Evolutionary conservation across 2,888 invertebrate genomes (phyloP).

Genomic region (Antheraea yamamai): DNA sequence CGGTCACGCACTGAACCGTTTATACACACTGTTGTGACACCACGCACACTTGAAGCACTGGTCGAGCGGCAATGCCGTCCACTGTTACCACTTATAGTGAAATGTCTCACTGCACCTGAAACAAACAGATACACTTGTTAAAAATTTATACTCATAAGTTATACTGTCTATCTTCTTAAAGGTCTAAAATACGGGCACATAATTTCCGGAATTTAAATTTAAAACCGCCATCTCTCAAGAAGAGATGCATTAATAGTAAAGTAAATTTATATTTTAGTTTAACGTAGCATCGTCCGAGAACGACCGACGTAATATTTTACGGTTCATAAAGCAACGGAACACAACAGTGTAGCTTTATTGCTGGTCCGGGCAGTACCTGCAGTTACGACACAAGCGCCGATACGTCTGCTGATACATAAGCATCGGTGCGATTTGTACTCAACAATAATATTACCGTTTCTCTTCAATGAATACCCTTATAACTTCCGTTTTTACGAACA

Average conservation of each 20-base stretch:
- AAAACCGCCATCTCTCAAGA: conserved; percentile 17
- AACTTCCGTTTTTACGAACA: neutral
- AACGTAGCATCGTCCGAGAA: conserved; percentile 36
- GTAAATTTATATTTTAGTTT: conserved; percentile 20
- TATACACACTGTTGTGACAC: conserved; percentile 14
- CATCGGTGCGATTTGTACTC: neutral
- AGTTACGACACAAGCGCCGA: conserved; percentile 35
- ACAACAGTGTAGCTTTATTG: conserved; percentile 52
- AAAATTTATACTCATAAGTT: neutral
- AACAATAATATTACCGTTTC: neutral
- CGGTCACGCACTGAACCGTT: conserved; percentile 28
- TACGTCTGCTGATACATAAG: conserved; percentile 5
- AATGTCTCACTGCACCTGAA: conserved; percentile 50
- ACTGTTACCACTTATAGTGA: conserved; percentile 31
- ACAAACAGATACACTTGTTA: conserved; percentile 41
- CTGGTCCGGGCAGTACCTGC: conserved; percentile 46
- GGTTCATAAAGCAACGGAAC: conserved; percentile 55
- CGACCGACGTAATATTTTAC: conserved; percentile 62
- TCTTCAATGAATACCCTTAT: neutral
- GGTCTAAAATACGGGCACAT: neutral
- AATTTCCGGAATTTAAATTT: neutral
- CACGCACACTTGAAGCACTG: conserved; percentile 32
- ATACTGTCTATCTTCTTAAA: neutral
- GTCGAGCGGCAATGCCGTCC: conserved; percentile 42
- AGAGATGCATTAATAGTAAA: conserved; percentile 4